Conservation (phyloP, 2,113 vertebrate species). For the Alexandromys fortis region DNA sequence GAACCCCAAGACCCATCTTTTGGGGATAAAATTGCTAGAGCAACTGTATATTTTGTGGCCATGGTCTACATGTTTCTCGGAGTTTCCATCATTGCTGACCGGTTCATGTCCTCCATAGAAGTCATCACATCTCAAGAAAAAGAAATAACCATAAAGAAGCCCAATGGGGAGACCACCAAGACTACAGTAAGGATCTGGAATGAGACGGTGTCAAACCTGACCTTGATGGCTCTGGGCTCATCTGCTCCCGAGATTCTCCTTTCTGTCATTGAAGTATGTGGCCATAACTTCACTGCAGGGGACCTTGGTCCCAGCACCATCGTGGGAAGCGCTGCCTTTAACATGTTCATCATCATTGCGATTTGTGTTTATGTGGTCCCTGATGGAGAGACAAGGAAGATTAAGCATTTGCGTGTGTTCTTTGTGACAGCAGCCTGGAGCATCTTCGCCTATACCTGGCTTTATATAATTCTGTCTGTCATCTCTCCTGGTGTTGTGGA, state of each 20-base stretch:
- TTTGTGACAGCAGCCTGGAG: slow-evolving; percentile 98
- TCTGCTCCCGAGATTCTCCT: slow-evolving; percentile 98
- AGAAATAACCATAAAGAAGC: slow-evolving; percentile 95
- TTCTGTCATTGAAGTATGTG: slow-evolving; percentile 97
- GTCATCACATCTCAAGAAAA: slow-evolving; percentile 98
- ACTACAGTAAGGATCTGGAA: slow-evolving; percentile 98
- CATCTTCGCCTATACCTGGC: slow-evolving; percentile 97
- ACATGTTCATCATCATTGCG: slow-evolving; percentile 99
- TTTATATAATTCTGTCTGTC: slow-evolving; percentile 96
- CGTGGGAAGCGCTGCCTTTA: slow-evolving; percentile 98
- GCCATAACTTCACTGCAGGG: slow-evolving; percentile 94
- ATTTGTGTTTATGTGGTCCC: slow-evolving; percentile 97
- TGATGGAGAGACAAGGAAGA: slow-evolving; percentile 93
- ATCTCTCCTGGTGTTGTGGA: slow-evolving; percentile 94
- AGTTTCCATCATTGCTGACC: slow-evolving; percentile 97
- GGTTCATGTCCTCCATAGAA: slow-evolving; percentile 99
- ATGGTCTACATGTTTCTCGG: slow-evolving; percentile 98
- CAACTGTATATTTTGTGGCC: slow-evolving; percentile 95
- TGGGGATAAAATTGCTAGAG: slow-evolving; percentile 94
- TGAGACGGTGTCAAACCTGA: slow-evolving; percentile 97
- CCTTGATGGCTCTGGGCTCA: slow-evolving; percentile 97
- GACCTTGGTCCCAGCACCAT: slow-evolving; percentile 98
- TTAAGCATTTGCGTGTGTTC: slow-evolving; percentile 97
- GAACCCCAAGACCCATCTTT: slow-evolving; percentile 91
- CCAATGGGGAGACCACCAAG: slow-evolving; percentile 94